Base-by-base conservation (phyloP, 2,888 invertebrate species). In the Phengaris arion region DNA sequence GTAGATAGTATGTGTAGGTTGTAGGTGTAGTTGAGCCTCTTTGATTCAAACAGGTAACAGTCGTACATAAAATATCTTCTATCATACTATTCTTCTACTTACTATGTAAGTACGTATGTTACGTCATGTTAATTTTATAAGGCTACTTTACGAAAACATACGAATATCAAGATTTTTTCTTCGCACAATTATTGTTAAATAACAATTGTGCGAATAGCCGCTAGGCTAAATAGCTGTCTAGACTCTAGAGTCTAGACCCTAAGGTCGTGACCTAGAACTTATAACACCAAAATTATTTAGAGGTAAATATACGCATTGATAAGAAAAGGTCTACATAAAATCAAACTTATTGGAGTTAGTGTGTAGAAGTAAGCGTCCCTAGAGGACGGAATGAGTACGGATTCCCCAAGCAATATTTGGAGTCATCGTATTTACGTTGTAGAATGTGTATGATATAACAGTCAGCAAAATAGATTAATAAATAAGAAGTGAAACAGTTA, bases 231-330 rank as follows among this genome's bases (percentile, higher is more conserved):
- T 64, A 64, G 35, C 35, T 45, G 35, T 64, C 64, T 64, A 64
- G 64, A 64, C 64, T 22, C 22, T 22, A 22, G 22, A 22, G 22
- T 22, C 35, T 3, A 64, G 3, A 6, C 35, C 35, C 35, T 64
- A 64, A 64, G 64, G 45, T 54, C 54, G 5, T 45, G 64, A 64
- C 64, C 64, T 64, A 45, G 13, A 35, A 64, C 2, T 2, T 64
- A 13, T 35, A 12, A 64, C 35, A 35, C 7, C 13, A 6, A 64
- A 64, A 6, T 13, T 64, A 12, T 45, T 45, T 12, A 6, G 45
- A 64, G 64, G 45, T 35, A 64, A 64, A 64, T 64, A 64, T 22
- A 64, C 64, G 64, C 35, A 45, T 64, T 64, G 64, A 64, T 64
- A 45, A 64, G 35, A 64, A 64, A 64, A 45, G 64, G 64, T 64